phyloP scores from a whole-genome alignment of 2,888 invertebrate species.

The Marasmarcha lunaedactyla region DNA sequence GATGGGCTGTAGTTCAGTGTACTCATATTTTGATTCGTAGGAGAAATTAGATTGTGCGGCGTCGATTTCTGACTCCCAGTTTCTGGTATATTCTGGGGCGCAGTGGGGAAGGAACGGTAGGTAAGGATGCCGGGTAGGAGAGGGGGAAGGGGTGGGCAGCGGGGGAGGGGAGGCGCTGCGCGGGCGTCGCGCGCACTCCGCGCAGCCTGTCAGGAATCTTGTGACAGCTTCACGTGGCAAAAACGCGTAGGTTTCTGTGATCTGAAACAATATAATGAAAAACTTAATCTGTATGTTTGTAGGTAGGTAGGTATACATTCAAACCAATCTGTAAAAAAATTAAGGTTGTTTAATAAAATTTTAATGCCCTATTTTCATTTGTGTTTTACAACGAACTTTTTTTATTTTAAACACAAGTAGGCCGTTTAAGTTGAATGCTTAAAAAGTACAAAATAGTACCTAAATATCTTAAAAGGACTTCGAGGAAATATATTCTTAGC shows the following conservation, averaged over 20 bases:
- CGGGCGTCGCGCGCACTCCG: conserved; percentile 89
- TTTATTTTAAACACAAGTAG: too few species aligned
- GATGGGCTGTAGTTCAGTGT: conserved; percentile 49
- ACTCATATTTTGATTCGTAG: conserved; percentile 54
- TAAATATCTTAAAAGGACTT: too few species aligned
- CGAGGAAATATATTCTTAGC: too few species aligned
- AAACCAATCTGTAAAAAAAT: too few species aligned
- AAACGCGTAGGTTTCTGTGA: conserved; percentile 96
- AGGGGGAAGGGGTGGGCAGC: conserved; percentile 60
- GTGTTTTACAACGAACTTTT: too few species aligned
- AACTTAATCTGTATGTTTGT: too few species aligned
- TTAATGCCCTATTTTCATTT: too few species aligned
- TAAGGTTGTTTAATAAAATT: too few species aligned
- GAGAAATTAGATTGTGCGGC: conserved; percentile 53
- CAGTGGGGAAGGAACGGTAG: conserved; percentile 55
- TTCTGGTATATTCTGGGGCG: conserved; percentile 55
- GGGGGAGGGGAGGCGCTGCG: conserved; percentile 73
- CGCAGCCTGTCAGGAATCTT: conserved; percentile 93
- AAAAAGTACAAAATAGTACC: too few species aligned
- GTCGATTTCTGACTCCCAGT: conserved; percentile 67
- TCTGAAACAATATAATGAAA: conserved; percentile 73
- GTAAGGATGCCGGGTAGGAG: conserved; percentile 58
- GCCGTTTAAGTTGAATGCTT: too few species aligned
- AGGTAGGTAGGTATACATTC: too few species aligned
- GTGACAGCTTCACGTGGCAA: conserved; percentile 96